Base-by-base conservation (phyloP, 2,797 vertebrate genomes). In the Sebastes diploproa region DNA sequence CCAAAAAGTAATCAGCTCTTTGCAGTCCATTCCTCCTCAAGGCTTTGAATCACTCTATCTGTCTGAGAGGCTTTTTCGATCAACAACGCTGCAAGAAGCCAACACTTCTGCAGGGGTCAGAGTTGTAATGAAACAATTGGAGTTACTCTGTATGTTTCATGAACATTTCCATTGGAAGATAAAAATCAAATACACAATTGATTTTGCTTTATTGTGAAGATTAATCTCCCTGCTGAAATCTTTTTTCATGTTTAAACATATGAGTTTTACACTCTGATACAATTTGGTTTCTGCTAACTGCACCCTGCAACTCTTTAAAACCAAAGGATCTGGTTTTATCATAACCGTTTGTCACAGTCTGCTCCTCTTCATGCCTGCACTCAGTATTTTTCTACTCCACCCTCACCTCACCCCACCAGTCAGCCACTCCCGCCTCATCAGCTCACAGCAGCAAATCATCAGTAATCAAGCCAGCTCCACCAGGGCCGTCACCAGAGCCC, bases 31-130 rank as follows among this genome's bases (percentile, higher is more conserved):
- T 30, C 63, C 67, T 30, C 63, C 63, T 61, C 13, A 5, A 50
- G 74, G 59, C 46, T 87, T 74, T 74, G 38, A 54, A 52, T 76
- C 27, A n/a, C 46, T 72, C 34, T 30, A 29, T 73, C 82, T 36
- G 29, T 56, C 61, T 34, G 64, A 72, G 65, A 65, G 36, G 70
- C 25, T 77, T 88, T 77, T 72, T 46, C 65, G 63, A 64, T 81
- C 75, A 78, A 25, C 75, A 69, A 25, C 52, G 13, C 58, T 36
- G 32, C 70, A 72, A 36, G 61, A 63, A 77, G 69, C n/a, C 46
- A 73, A 46, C 61, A 70, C 58, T 59, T 50, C 56, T 20, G 29
- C n/a, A 38, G 7, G 3, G 52, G 12, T 56, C 34, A 29, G 3
- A 7, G 22, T 11, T 58, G 8, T 46, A 67, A 70, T 76, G 4